These are phyloP conservation scores for Hypena proboscidalis DNA, from an alignment of 2,888 invertebrate genomes.

Conservation along the genomic window DNA sequence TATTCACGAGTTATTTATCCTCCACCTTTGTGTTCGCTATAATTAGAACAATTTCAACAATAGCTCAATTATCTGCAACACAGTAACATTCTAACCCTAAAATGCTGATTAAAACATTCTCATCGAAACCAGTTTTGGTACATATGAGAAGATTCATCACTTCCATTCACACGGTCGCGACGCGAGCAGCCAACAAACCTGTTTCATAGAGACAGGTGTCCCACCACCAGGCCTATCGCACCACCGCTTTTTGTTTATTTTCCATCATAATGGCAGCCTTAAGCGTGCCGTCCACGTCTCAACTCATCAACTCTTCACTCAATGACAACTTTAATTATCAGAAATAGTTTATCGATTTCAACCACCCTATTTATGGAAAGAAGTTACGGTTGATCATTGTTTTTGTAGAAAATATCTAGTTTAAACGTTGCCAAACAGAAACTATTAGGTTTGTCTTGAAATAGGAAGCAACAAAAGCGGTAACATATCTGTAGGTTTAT, in stretches of 20 bases:
- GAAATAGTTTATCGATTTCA: conserved; percentile 38
- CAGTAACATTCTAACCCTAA: conserved; percentile 41
- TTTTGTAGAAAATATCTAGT: conserved; percentile 10
- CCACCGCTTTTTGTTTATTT: conserved; percentile 53
- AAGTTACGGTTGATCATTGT: conserved; percentile 24
- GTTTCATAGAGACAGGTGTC: conserved; percentile 76
- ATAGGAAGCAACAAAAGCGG: conserved; percentile 11
- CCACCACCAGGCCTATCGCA: conserved; percentile 47
- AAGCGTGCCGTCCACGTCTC: conserved; percentile 48
- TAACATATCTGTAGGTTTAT: conserved; percentile 9
- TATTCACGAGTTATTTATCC: too few species aligned
- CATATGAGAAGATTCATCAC: conserved; percentile 69
- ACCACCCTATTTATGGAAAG: conserved; percentile 13
- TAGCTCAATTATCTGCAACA: conserved; percentile 28
- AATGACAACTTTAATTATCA: conserved; percentile 43
- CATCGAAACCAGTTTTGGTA: conserved; percentile 66
- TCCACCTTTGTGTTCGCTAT: conserved; percentile 1
- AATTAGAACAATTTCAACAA: conserved; percentile 7
- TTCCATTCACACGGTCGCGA: conserved; percentile 72
- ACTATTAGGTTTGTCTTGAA: conserved; percentile 9
- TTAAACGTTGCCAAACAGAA: conserved; percentile 1
- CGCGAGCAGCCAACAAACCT: conserved; percentile 60
- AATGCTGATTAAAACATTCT: conserved; percentile 54
- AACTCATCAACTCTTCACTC: conserved; percentile 15
- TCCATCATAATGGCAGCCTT: conserved; percentile 52